These are phyloP conservation scores for Aeoliscus strigatus DNA, from an alignment of 2,797 vertebrate genomes.

Conservation along the genomic window DNA sequence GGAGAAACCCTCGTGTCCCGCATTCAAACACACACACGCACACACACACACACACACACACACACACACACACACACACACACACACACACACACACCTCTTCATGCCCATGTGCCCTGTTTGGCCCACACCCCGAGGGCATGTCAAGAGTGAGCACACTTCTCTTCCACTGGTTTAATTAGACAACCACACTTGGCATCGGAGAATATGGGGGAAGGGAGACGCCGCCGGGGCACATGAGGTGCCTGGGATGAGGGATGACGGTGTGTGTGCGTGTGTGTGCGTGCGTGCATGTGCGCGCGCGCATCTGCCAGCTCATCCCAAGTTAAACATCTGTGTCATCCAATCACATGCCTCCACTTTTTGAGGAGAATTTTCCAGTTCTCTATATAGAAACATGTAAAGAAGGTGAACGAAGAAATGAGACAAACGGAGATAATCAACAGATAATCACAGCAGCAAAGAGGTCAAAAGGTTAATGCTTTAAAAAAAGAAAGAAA, in stretches of 20 bases:
- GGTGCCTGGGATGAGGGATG: constrained; percentile 28
- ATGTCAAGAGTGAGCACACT: constrained; percentile 52
- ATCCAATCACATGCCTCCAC: constrained; percentile 23
- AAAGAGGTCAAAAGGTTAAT: too few relatives aligned
- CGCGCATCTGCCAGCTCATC: constrained; percentile 15
- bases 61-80: constrained; percentile 39
- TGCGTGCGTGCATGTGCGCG: constrained; percentile 20
- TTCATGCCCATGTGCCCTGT: constrained; percentile 29
- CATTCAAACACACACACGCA: constrained; percentile 37
- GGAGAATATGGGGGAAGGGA: constrained; percentile 30
- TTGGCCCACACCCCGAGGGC: constrained; percentile 58
- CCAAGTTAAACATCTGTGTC: constrained; percentile 15
- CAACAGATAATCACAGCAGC: too few relatives aligned
- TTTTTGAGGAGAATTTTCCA: too few relatives aligned
- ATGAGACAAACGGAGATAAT: too few relatives aligned
- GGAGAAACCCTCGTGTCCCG: constrained; percentile 20
- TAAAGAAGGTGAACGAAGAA: too few relatives aligned
- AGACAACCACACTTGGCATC: constrained; percentile 49
- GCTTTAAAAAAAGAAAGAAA: too few relatives aligned
- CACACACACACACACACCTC: constrained; percentile 1
- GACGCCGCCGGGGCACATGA: constrained; percentile 25
- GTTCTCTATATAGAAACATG: too few relatives aligned
- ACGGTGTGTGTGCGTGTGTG: constrained; percentile 22
- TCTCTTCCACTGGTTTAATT: constrained; percentile 54
- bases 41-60: constrained; percentile 6